Evolutionary conservation across 2,797 vertebrate species (phyloP).

Genomic region (Hyperoplus immaculatus): DNA sequence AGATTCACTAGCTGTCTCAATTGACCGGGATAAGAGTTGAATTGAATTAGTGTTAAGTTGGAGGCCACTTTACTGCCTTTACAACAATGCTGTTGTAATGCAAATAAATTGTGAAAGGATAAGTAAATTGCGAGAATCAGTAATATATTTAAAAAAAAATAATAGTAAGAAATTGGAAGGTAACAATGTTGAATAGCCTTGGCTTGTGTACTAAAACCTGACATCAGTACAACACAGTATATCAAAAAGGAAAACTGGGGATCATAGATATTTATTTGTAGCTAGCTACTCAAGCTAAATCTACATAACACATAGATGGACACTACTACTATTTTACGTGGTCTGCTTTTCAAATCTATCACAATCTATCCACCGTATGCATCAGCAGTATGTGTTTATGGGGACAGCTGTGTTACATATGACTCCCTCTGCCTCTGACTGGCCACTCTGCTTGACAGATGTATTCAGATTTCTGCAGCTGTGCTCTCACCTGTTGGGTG

Average conservation of each 20-base stretch:
- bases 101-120: background rate
- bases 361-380: constrained; percentile 18
- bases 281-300: background rate
- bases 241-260: too few relatives aligned
- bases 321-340: background rate
- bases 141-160: background rate
- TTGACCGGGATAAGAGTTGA: background rate
- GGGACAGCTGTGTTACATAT: constrained; percentile 70
- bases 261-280: background rate
- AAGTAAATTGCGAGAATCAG: background rate
- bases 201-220: too few relatives aligned
- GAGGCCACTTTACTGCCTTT: background rate
- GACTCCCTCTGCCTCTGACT: constrained; percentile 24
- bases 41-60: background rate
- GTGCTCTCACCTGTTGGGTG: constrained; percentile 78
- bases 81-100: background rate
- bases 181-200: too few relatives aligned
- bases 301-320: background rate
- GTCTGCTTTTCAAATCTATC: constrained; percentile 7
- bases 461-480: constrained; percentile 75
- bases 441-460: constrained; percentile 69
- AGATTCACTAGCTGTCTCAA: too few relatives aligned
- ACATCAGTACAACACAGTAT: too few relatives aligned
- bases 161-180: too few relatives aligned
- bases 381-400: constrained; percentile 35